Evolutionary conservation across 2,797 vertebrate genomes (phyloP), one percentile per base, ranked within the genome.

Genomic region (Chanos chanos): DNA sequence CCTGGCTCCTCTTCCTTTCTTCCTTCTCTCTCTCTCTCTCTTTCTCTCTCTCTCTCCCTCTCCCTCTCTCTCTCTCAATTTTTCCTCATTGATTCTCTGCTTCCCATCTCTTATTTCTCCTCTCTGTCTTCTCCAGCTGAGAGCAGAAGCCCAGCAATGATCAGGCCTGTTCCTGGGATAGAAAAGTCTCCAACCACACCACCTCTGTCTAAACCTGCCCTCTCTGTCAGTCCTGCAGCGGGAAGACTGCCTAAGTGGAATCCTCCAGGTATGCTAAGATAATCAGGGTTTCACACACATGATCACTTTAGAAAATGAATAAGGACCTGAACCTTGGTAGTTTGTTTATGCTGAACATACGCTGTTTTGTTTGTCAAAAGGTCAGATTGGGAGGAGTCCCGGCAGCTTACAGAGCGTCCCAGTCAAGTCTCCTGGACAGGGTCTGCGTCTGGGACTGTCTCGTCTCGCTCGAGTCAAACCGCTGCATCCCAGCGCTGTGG

Each of bases 401-500:
- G 54, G 71, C 28, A 68, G 74, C 0, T 61, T 77, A 8, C 75
- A 70, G 36, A 68, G 36, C 40, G 15, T 68, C 41, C 27, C 76
- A 0, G 56, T 83, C 7, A 94, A 80, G 78, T 94, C 94, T 61
- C 94, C 95, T 0, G 85, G 82, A 70, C 92, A 92, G 30, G 89
- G 91, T 58, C 89, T 98, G 25, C 89, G 94, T 3, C 90, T 98
- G 0, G 94, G 96, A 68, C 85, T 99, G 60, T 99, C 95, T 58
- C 91, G 94, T 40, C 79, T 86, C 8, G 94, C 94, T 27, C 86
- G 90, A 68, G 91, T 98, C 64, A 98, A 95, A 77, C 92, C 92
- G 5, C 84, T 99, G 64, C 96, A 98, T 69, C 93, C 93, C 36
- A 84, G 74, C n/a, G 58, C 87, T 5, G 13, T 86, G 7, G 85